Percentiles rank a stretch among this genome's conserved stretches.
phyloP scores from a whole-genome alignment of 2,888 invertebrate genomes.

The Drosophila borborema region DNA sequence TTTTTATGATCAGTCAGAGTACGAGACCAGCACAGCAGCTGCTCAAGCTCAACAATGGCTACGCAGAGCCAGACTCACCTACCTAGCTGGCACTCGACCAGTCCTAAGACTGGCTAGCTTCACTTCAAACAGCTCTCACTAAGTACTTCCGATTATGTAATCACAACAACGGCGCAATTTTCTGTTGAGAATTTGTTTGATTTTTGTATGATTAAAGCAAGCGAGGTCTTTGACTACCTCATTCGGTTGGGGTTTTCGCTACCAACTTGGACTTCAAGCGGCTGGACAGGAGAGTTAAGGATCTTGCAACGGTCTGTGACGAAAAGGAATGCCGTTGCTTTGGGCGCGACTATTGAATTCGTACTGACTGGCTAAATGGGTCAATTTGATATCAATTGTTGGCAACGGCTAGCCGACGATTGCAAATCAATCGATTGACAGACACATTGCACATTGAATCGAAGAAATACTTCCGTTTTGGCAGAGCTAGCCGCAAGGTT shows the following conservation, averaged over 20 bases:
- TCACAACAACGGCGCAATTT: conserved; percentile 69
- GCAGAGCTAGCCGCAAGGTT: conserved; percentile 54
- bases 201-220: conserved; percentile 12
- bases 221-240: conserved; percentile 11
- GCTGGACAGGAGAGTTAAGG: conserved; percentile 38
- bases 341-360: conserved; percentile 76
- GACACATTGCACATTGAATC: conserved; percentile 43
- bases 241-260: not conserved
- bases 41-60: conserved; percentile 22
- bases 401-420: conserved; percentile 50
- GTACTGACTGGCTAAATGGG: conserved; percentile 80
- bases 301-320: conserved; percentile 27
- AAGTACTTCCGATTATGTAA: conserved; percentile 58
- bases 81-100: conserved; percentile 29
- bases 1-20: not conserved
- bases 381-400: conserved; percentile 75
- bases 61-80: conserved; percentile 16
- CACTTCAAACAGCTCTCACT: conserved; percentile 3
- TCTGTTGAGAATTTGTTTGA: conserved; percentile 38
- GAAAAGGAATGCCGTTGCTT: conserved; percentile 68
- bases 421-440: conserved; percentile 65
- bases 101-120: conserved; percentile 10
- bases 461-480: conserved; percentile 63
- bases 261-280: conserved; percentile 49
- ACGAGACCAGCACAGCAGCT: conserved; percentile 6